Evolutionary conservation across 2,113 vertebrate genomes (phyloP), one percentile per base, ranked within the genome.

Genomic region (Eonycteris spelaea): DNA sequence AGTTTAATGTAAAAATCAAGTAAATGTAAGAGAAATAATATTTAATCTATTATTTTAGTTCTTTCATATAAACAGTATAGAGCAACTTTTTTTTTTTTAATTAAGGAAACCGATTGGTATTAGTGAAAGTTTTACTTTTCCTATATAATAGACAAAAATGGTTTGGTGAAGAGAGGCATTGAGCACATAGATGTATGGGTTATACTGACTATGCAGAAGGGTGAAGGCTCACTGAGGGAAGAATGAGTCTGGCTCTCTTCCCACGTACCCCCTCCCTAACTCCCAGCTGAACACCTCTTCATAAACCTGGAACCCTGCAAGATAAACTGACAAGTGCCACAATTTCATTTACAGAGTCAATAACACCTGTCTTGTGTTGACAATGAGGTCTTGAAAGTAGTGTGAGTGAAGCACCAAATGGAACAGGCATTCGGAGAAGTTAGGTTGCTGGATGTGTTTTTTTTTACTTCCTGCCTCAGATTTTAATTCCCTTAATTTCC

Each of bases 41-140:
- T 92, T 97, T 96, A 98, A 97, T 67, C 91, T 94, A 74, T 71
- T 94, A 94, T 82, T 97, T 92, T 90, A 91, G 94, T 55, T 89
- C 26, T 88, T 95, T 74, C 38, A 74, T 43, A 51, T 94, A 93
- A 83, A 88, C 3, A 92, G 55, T 51, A 53, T 0, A 35, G 45
- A 33, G 1, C 7, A n/a, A 51, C 61, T 30, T 80, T 74, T 86
- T 93, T 74, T 74, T 7, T 45, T 51, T 30, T 33, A 70, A 24
- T 57, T 63, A 73, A 91, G 22, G 33, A 16, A 89, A 86, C 11
- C 43, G 35, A 73, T 80, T 11, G 12, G 9, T 73, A 7, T 68
- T 90, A 33, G 24, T 21, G 68, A 84, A 86, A 4, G 12, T 63
- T 82, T 33, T 91, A 61, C 35, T 65, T 90, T 3, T 59, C 22